Evolutionary conservation across 1,140 invertebrate genomes (phyloP).

Genomic region (Meloidogyne floridensis): DNA sequence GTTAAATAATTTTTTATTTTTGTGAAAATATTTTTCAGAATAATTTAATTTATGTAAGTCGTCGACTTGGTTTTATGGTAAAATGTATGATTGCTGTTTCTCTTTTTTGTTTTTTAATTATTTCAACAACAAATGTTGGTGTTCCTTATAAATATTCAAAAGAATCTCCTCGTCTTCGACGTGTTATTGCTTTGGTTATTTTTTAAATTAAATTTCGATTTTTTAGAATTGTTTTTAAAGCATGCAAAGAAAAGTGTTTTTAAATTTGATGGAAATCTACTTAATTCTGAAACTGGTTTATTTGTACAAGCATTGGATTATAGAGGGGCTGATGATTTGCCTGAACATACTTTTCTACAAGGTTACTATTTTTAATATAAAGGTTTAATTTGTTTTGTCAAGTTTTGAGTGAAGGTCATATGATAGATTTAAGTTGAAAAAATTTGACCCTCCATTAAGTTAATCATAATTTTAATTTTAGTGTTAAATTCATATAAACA

Average conservation of each 20-base stretch:
- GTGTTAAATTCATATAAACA: too few relatives aligned
- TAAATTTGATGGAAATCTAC: constrained; percentile 37
- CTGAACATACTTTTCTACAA: constrained; percentile 64
- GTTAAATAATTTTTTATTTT: constrained; percentile 4
- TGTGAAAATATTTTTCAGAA: constrained; percentile 48
- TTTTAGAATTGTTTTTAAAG: constrained; percentile 50
- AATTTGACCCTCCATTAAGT: too few relatives aligned
- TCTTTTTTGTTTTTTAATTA: constrained; percentile 49
- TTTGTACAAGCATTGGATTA: constrained; percentile 63
- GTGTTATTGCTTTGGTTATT: constrained; percentile 62
- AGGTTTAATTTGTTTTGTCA: not conserved
- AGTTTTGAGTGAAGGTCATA: too few relatives aligned
- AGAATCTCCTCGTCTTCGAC: constrained; percentile 51
- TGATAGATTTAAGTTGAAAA: too few relatives aligned
- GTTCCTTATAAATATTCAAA: constrained; percentile 62
- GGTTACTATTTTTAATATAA: constrained; percentile 32
- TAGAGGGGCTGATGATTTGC: constrained; percentile 58
- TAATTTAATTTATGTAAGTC: constrained; percentile 63
- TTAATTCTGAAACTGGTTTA: constrained; percentile 50
- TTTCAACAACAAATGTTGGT: constrained; percentile 58
- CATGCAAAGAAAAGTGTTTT: constrained; percentile 10
- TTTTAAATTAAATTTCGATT: not conserved
- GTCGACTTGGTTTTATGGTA: constrained; percentile 57
- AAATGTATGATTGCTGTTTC: constrained; percentile 49
- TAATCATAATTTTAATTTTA: too few relatives aligned